Evolutionary conservation across 2,888 invertebrate genomes (phyloP).

Genomic region (Cecidostiba fungosa): DNA sequence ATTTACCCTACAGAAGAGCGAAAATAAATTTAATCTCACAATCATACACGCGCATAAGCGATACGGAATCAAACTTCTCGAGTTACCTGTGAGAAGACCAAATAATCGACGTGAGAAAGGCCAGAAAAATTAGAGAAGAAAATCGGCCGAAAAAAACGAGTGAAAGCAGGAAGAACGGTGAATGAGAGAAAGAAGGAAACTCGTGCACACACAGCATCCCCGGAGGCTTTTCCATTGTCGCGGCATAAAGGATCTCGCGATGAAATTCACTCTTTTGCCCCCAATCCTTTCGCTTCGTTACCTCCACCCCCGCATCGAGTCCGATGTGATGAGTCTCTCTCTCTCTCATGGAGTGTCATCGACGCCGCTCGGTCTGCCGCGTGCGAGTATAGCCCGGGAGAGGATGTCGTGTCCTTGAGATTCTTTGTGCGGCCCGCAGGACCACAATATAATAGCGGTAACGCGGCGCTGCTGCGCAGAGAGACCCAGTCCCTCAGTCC

Average conservation of each 20-base stretch:
- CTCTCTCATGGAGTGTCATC: conserved; percentile 10
- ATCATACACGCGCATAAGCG: too few relatives aligned
- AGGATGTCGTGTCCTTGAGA: conserved; percentile 65
- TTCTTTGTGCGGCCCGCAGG: conserved; percentile 51
- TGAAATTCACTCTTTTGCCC: conserved; percentile 53
- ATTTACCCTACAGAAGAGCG: too few relatives aligned
- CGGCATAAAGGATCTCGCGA: conserved; percentile 12
- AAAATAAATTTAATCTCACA: too few relatives aligned
- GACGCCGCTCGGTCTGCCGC: background rate
- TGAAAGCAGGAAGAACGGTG: conserved; percentile 1
- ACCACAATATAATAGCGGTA: conserved; percentile 44
- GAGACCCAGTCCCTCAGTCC: conserved; percentile 62
- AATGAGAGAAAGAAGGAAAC: conserved; percentile 23
- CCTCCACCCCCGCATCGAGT: conserved; percentile 55
- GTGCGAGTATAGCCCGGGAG: conserved; percentile 37
- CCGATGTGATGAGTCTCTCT: conserved; percentile 13
- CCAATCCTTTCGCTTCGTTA: conserved; percentile 63
- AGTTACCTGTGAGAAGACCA: background rate
- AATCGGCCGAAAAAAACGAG: background rate
- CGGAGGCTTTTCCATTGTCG: conserved; percentile 32
- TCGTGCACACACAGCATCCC: background rate
- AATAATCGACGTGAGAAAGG: conserved; percentile 39
- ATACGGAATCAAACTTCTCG: background rate
- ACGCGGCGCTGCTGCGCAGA: background rate
- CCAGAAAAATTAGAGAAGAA: conserved; percentile 37